Percentiles rank a stretch among this genome's conserved stretches.
These are phyloP conservation scores for Meleagris gallopavo DNA, from an alignment of 2,113 vertebrate species.

Conservation along the genomic window DNA sequence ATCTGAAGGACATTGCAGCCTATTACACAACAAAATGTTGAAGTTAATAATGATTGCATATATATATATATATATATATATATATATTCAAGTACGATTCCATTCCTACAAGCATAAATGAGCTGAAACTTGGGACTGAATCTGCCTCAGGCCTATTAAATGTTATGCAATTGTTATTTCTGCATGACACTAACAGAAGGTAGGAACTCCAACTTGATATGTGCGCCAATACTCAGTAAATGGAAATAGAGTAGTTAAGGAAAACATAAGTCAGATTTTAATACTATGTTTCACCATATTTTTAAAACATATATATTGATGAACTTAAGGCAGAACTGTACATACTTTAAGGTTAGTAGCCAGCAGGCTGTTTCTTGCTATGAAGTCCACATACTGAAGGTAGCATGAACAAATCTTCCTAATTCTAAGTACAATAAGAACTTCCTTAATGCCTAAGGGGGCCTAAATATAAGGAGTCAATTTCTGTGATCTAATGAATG, in stretches of 20 bases:
- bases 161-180: neutral
- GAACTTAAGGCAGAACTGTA: neutral
- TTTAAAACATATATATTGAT: neutral
- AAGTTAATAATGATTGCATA: neutral
- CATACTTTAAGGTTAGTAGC: neutral
- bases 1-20: slow-evolving; percentile 20
- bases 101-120: neutral
- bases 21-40: slow-evolving; percentile 10
- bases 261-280: neutral
- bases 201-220: neutral
- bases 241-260: neutral
- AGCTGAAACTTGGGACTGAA: neutral
- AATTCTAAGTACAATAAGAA: slow-evolving; percentile 12
- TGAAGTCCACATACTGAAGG: neutral
- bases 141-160: neutral
- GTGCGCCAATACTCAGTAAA: neutral
- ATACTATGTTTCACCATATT: neutral
- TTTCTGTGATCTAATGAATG: slow-evolving; percentile 31
- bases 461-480: slow-evolving; percentile 13
- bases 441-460: neutral
- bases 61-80: neutral
- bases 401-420: slow-evolving; percentile 14
- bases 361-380: neutral
- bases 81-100: neutral
- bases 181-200: neutral